Conservation (phyloP, 2,888 invertebrate genomes). For the Melolontha melolontha region DNA sequence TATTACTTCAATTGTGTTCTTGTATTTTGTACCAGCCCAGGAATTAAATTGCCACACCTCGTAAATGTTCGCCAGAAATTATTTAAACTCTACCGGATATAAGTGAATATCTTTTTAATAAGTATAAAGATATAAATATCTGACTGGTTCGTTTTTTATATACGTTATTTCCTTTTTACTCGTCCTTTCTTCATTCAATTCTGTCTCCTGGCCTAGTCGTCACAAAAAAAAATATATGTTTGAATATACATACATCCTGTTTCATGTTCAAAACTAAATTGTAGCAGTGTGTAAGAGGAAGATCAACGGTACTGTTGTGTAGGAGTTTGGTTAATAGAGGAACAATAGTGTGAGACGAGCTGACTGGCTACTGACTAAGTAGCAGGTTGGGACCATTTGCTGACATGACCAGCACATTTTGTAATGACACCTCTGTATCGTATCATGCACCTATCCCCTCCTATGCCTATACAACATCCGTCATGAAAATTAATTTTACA, state of each 20-base stretch:
- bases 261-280: constrained; percentile 12
- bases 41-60: no score
- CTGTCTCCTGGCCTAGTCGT: constrained; percentile 14
- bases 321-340: constrained; percentile 56
- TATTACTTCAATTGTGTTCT: no score
- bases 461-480: constrained; percentile 59
- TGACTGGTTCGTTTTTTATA: constrained; percentile 13
- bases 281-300: constrained; percentile 47
- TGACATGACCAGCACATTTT: constrained; percentile 64
- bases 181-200: constrained; percentile 14
- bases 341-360: constrained; percentile 61
- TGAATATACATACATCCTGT: constrained; percentile 22
- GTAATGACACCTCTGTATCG: constrained; percentile 63
- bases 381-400: constrained; percentile 66
- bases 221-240: constrained; percentile 10
- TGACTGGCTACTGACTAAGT: constrained; percentile 66
- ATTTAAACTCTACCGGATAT: constrained; percentile 53
- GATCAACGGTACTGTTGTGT: constrained; percentile 52
- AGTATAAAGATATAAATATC: constrained; percentile 47
- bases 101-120: constrained; percentile 50
- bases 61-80: no score
- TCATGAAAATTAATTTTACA: constrained; percentile 63
- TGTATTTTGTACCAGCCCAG: no score
- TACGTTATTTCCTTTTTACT: constrained; percentile 21
- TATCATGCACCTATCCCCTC: constrained; percentile 57